Base-by-base conservation (phyloP, 2,113 vertebrate genomes). In the Cynoglossus semilaevis region DNA sequence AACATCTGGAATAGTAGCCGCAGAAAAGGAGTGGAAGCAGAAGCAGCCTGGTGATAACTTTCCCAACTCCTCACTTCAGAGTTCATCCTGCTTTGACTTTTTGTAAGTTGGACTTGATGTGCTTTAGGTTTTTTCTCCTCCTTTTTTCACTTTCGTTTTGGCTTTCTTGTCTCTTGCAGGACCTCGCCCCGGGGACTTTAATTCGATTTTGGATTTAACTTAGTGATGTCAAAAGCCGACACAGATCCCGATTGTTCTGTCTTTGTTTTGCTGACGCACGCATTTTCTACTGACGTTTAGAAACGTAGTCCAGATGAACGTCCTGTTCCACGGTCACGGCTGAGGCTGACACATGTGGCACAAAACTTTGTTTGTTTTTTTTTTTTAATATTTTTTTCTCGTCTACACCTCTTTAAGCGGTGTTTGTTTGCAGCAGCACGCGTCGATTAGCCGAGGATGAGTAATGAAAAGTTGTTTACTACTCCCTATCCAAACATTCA, bases 1-100 rank as follows among this genome's bases (percentile, higher is more conserved):
- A 81, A 87, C 90, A 91, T 91, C 90, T 91, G 90, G 89, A 90
- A 87, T 87, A 86, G 87, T 83, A 84, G 74, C 83, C 67, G 5
- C 74, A 70, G 64, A 80, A 65, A 50, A 54, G 58, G 69, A 83
- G 86, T 74, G 79, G 77, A 40, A 80, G 77, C 79, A 76, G 79
- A 75, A 76, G 72, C 79, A 65, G 57, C 57, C 40, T 51, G 55
- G 58, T 42, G 67, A 67, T 57, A 73, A 72, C 63, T 69, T 29
- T 13, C 37, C 59, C 43, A 17, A 41, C n/a, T 59, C 64, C 67
- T 44, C 35, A 50, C 61, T 60, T 72, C 79, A 70, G 51, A 58
- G 68, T 70, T 62, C 51, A n/a, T 54, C 57, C 51, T 47, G 52
- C 71, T 69, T 75, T 58, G 46, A 52, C 63, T 69, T 72, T 73